These are phyloP conservation scores for Phalacrocorax brasilianus DNA, from an alignment of 2,113 vertebrate genomes.

Conservation along the genomic window DNA sequence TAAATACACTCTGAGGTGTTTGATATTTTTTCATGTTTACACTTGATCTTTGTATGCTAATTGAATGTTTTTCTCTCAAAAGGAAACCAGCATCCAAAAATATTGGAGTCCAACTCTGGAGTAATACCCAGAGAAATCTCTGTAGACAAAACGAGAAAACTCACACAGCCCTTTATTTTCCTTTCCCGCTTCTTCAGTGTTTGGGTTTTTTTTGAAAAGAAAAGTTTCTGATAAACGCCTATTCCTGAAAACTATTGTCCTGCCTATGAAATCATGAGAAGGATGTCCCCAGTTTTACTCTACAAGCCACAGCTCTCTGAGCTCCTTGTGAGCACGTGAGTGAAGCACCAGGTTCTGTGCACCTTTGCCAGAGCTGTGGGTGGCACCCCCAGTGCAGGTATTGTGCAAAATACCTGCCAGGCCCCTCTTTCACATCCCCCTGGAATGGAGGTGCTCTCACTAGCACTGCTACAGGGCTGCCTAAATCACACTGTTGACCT, in stretches of 20 bases:
- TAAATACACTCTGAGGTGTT: not conserved
- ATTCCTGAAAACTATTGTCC: not conserved
- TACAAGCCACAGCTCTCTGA: not conserved
- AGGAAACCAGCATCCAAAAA: not conserved
- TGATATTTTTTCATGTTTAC: not conserved
- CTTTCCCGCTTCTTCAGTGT: not conserved
- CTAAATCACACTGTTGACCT: not conserved
- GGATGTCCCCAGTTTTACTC: not conserved
- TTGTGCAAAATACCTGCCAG: not conserved
- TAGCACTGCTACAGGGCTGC: not conserved
- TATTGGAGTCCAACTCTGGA: not conserved
- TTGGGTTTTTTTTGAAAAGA: rapidly evolving
- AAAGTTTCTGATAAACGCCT: not conserved
- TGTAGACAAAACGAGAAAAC: not conserved
- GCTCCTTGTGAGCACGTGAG: not conserved
- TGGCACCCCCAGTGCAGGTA: rapidly evolving
- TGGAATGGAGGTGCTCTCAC: not conserved
- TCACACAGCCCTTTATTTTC: not conserved
- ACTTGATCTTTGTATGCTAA: not conserved
- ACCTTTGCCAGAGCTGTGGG: not conserved
- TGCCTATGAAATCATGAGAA: not conserved
- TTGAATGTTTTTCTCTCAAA: not conserved
- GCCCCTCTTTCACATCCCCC: not conserved
- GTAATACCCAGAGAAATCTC: not conserved
- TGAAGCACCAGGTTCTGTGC: not conserved